phyloP scores from a whole-genome alignment of 2,797 vertebrate genomes.

The Okamejei kenojei region DNA sequence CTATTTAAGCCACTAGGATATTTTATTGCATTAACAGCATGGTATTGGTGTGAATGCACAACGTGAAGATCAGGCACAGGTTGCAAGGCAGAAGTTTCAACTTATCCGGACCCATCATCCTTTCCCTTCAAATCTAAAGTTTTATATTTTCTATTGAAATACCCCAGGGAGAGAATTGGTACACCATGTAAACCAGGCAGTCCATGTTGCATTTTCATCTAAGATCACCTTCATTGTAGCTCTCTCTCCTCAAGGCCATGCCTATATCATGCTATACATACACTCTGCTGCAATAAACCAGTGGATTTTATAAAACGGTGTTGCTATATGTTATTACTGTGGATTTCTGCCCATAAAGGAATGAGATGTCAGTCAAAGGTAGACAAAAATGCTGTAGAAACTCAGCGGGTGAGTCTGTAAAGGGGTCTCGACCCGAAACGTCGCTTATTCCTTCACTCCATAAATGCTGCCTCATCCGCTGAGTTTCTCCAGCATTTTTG shows the following conservation, averaged over 20 bases:
- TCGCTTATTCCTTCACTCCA: no score
- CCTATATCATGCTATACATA: neutral
- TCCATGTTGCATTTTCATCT: neutral
- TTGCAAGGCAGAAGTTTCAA: neutral
- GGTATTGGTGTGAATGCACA: neutral
- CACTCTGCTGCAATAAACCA: neutral
- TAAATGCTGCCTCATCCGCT: no score
- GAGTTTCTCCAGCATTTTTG: no score
- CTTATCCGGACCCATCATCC: neutral
- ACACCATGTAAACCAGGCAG: neutral
- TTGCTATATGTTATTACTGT: neutral
- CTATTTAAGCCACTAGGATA: no score
- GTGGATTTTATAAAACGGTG: neutral
- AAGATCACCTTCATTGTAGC: neutral
- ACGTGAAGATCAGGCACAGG: neutral
- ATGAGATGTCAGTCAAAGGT: neutral
- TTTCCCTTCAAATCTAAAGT: neutral
- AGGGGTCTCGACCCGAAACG: no score
- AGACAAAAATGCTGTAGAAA: no score
- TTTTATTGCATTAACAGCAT: neutral
- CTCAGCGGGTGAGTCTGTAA: no score
- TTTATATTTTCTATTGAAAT: neutral
- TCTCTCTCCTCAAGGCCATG: neutral
- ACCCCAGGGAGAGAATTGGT: neutral
- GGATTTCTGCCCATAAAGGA: neutral